Conservation (phyloP, 92 coral and sea anemone genomes). For the Zoanthus gigantus region DNA sequence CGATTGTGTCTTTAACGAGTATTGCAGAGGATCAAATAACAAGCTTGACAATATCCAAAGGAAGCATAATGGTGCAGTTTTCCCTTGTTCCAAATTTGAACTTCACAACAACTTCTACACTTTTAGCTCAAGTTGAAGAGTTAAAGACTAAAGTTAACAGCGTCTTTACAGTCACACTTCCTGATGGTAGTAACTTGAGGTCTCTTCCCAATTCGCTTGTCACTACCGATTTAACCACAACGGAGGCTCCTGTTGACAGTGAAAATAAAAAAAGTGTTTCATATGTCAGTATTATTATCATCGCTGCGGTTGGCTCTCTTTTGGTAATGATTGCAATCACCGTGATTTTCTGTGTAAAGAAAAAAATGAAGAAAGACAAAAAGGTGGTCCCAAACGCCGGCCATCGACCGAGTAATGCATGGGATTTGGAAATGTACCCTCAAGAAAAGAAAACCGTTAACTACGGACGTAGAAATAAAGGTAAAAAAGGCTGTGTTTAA, state of each 20-base stretch:
- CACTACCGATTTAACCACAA: not conserved
- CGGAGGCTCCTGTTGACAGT: not conserved
- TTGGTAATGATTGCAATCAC: not conserved
- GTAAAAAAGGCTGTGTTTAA: no score
- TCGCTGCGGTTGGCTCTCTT: conserved; percentile 23
- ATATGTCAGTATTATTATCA: conserved; percentile 5
- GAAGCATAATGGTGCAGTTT: conserved; percentile 15
- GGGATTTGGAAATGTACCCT: not conserved
- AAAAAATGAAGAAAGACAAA: not conserved
- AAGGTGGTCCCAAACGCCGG: not conserved
- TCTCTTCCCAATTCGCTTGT: conserved; percentile 21
- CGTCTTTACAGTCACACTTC: conserved; percentile 26
- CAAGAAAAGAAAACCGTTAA: not conserved
- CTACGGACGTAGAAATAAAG: not conserved
- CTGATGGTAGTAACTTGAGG: conserved; percentile 13
- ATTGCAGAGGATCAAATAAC: not conserved
- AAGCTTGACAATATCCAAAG: conserved; percentile 4
- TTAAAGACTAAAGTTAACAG: not conserved
- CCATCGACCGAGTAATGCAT: not conserved
- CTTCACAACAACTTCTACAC: conserved; percentile 5
- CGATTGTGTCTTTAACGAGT: not conserved
- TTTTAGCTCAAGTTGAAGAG: conserved; percentile 12
- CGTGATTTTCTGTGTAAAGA: not conserved
- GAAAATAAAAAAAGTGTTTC: not conserved
- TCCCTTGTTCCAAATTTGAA: not conserved